Evolutionary conservation across 2,888 invertebrate genomes (phyloP), one percentile per base, ranked within the genome.

Genomic region (Mactromeris polynyma): DNA sequence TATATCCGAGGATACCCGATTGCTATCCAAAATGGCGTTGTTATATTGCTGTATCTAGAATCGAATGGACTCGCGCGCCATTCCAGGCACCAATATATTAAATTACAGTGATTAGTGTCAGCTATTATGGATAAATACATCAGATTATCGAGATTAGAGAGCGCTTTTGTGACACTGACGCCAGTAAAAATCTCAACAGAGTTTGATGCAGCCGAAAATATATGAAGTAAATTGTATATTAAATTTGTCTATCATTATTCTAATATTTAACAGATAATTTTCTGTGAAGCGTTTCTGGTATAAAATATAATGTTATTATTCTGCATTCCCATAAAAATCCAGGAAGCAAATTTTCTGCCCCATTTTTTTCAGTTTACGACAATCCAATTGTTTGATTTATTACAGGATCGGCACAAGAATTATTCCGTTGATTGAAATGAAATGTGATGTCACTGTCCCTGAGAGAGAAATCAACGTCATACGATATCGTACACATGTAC

Each of bases 151-250:
- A 36, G 73, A 73, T 73, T 73, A 73, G 73, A 73, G 26, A 33
- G 17, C 17, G 17, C 19, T 33, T 73, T 11, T 73, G 73, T 73
- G 73, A 73, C 73, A 73, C 36, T 33, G 73, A 73, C 73, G 73
- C 73, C 73, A 73, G 73, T 73, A 73, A 73, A 73, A 73, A 73
- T 73, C 73, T 73, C 73, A 73, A 73, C 73, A 73, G 73, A 33
- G 73, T 73, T 73, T 19, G 11, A 73, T 36, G 73, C 33, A 73
- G 73, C 73, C 73, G 73, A 73, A 73, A 73, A 33, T 73, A 73
- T 73, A 73, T 36, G 33, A 73, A 36, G 17, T 36, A 33, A 73
- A 73, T 73, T 73, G 73, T 33, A 73, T 73, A 73, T 73, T 33
- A 33, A 73, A 73, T 73, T 73, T 73, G 36, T 33, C 36, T 73